Conservation (phyloP, 2,888 invertebrate genomes). For the Amblyteles armatorius region DNA sequence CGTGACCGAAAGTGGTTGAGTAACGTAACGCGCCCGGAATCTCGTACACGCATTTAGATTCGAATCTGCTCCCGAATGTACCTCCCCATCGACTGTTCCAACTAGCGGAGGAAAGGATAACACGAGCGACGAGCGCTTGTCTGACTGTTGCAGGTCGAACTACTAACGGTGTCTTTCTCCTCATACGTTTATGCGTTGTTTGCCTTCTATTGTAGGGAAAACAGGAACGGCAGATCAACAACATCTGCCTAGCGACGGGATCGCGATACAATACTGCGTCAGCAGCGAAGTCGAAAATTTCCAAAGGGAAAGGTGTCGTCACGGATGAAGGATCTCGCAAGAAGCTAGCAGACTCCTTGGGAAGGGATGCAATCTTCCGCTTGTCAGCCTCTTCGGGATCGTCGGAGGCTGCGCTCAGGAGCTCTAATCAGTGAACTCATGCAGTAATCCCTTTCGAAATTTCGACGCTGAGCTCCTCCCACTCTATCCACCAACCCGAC, state of each 20-base stretch:
- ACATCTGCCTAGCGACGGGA: neutral
- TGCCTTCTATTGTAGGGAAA: neutral
- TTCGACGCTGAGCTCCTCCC: slow-evolving; percentile 2
- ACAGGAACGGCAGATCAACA: slow-evolving; percentile 27
- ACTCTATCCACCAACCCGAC: neutral
- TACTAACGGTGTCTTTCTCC: neutral
- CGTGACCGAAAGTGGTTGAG: slow-evolving; percentile 68
- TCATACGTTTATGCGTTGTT: neutral
- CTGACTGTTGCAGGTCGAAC: neutral
- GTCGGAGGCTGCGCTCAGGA: neutral
- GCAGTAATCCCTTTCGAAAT: slow-evolving; percentile 29
- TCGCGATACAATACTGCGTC: slow-evolving; percentile 18
- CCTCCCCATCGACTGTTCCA: slow-evolving; percentile 16
- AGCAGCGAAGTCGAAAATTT: slow-evolving; percentile 52
- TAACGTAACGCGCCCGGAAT: slow-evolving; percentile 54
- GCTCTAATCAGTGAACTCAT: slow-evolving; percentile 35
- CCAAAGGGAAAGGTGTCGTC: slow-evolving; percentile 54
- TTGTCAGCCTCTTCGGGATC: slow-evolving; percentile 3
- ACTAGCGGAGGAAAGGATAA: slow-evolving; percentile 13
- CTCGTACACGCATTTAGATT: slow-evolving; percentile 59
- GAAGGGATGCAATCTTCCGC: slow-evolving; percentile 44
- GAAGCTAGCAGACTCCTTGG: neutral
- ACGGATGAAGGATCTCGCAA: slow-evolving; percentile 33
- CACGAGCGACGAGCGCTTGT: neutral
- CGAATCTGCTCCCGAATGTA: slow-evolving; percentile 55